Evolutionary conservation across 2,888 invertebrate species (phyloP), one percentile per base, ranked within the genome.

Genomic region (Melanophora roralis): DNA sequence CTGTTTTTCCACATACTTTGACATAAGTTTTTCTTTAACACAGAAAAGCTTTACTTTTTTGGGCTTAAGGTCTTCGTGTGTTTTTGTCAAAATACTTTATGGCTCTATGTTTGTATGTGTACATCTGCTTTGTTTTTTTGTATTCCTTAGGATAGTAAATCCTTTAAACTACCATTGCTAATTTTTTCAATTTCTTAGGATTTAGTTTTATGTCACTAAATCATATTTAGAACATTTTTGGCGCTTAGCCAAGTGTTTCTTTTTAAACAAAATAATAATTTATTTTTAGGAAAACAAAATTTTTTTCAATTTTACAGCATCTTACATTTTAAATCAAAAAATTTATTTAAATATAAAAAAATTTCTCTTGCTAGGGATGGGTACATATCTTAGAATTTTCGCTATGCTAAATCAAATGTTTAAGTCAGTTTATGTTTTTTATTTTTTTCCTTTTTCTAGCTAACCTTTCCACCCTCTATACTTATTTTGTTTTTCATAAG

Each of bases 181-280:
- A 73, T 78, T 68, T 78, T 73, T 78, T 77, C 73, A 78, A 78
- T 78, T 78, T 78, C 55, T 60, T 67, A 55, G 78, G 72, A 72
- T 72, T 72, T 67, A 16, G 40, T 51, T 27, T 67, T 43, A 21
- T 75, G 38, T 16, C 51, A 27, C 45, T 45, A n/a, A 27, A 14
- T 32, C 38, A 65, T 60, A 53, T 60, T 60, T 60, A 23, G 43
- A 60, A 75, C 67, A 67, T 67, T 8, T 60, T 59, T 60, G n/a
- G 53, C 51, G 43, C 53, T 9, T 9, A 19, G 16, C 16, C 11
- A 47, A 47, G 1, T 36, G 16, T 55, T 55, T 53, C 19, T 27
- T 27, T 27, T 27, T 5, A 27, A 27, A 27, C 3, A 27, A 27
- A 27, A 27, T 6, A 6, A 27, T 5, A 27, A 5, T 5, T 27